Conservation (phyloP, 2,797 vertebrate species). For the Ceryle rudis region DNA sequence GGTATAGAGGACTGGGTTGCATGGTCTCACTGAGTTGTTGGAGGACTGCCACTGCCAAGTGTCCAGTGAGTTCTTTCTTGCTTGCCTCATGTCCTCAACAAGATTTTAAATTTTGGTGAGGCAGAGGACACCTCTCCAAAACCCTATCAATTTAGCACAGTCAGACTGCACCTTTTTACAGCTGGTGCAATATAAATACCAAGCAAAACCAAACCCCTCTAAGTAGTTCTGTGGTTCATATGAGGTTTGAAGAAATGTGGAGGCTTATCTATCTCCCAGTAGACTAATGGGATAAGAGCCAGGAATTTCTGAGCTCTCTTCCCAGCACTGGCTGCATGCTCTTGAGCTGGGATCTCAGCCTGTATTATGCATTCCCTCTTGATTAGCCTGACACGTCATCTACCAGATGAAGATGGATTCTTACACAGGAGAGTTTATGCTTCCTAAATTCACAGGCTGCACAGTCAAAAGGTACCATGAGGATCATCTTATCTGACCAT, state of each 20-base stretch:
- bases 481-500: constrained; percentile 26
- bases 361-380: background rate
- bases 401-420: constrained; percentile 12
- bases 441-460: constrained; percentile 25
- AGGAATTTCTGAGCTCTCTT: constrained; percentile 47
- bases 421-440: background rate
- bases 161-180: background rate
- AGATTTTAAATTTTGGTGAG: background rate
- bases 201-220: background rate
- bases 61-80: background rate
- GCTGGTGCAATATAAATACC: background rate
- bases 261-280: constrained; percentile 26
- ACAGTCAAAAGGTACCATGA: background rate
- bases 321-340: background rate
- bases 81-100: background rate
- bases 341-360: background rate
- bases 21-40: background rate
- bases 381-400: background rate
- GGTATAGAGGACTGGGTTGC: background rate
- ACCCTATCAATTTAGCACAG: background rate
- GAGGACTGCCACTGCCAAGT: background rate
- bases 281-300: constrained; percentile 22
- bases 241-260: background rate
- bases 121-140: background rate
- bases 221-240: background rate